These are phyloP conservation scores for Physella acuta DNA, from an alignment of 1,140 invertebrate species.

Conservation along the genomic window DNA sequence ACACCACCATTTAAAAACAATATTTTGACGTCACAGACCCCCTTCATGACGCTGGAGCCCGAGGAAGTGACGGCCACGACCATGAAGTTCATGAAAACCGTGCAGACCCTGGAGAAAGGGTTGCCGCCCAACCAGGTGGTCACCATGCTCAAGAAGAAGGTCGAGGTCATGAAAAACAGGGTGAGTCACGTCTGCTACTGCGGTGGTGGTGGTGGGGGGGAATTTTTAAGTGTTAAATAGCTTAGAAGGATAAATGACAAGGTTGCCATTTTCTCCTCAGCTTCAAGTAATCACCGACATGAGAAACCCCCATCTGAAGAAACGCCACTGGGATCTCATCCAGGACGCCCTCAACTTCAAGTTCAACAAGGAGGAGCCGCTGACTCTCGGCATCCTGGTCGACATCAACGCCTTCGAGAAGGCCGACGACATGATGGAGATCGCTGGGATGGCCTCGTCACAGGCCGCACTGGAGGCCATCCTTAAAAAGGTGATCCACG, in stretches of 20 bases:
- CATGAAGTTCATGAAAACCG: slow-evolving; percentile 71
- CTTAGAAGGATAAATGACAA: neutral
- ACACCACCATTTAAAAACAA: too few relatives aligned
- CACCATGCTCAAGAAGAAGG: slow-evolving; percentile 55
- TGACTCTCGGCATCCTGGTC: slow-evolving; percentile 56
- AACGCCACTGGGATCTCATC: slow-evolving; percentile 59
- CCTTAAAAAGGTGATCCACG: slow-evolving; percentile 73
- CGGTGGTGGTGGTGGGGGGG: neutral
- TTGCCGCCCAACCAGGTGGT: slow-evolving; percentile 59
- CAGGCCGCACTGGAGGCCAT: slow-evolving; percentile 78
- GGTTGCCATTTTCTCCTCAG: slow-evolving; percentile 55
- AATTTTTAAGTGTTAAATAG: neutral
- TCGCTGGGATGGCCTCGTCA: slow-evolving; percentile 80
- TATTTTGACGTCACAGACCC: slow-evolving; percentile 33
- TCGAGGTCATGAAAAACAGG: slow-evolving; percentile 59
- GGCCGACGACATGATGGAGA: slow-evolving; percentile 75
- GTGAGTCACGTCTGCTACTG: slow-evolving; percentile 33
- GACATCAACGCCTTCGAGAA: slow-evolving; percentile 69
- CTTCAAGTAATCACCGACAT: slow-evolving; percentile 59
- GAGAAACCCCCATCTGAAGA: slow-evolving; percentile 56
- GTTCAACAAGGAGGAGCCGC: slow-evolving; percentile 52
- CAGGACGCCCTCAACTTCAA: slow-evolving; percentile 53
- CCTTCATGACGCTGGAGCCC: slow-evolving; percentile 71
- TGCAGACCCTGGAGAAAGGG: slow-evolving; percentile 74
- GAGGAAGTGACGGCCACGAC: slow-evolving; percentile 72